Conservation (phyloP, 1,140 invertebrate species). For the Hylyphantes graminicola region DNA sequence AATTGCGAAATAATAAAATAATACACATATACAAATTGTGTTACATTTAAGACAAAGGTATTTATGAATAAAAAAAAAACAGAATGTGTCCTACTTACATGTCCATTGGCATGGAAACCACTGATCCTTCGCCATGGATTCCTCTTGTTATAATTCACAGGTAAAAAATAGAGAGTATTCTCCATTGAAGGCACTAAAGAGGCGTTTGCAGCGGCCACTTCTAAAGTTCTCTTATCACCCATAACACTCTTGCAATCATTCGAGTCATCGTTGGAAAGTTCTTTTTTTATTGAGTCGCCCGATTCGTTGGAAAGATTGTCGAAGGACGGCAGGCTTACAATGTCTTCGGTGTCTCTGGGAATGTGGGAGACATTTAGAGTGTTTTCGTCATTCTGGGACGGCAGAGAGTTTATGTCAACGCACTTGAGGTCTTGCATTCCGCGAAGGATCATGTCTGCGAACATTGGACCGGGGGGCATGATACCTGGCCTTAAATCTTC, state of each 20-base stretch:
- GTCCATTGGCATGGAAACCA: conserved; percentile 23
- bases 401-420: conserved; percentile 5
- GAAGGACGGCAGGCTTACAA: neutral
- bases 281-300: neutral
- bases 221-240: neutral
- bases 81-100: conserved; percentile 9
- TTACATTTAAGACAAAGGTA: neutral
- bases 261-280: neutral
- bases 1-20: neutral
- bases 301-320: neutral
- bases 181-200: conserved; percentile 47
- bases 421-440: conserved; percentile 27
- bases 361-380: conserved; percentile 1
- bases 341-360: conserved; percentile 10
- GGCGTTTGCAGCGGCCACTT: neutral
- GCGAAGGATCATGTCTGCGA: conserved; percentile 22
- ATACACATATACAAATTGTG: neutral
- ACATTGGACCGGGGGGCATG: conserved; percentile 4
- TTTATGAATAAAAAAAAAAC: neutral
- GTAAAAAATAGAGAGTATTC: conserved; percentile 43
- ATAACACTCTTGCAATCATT: conserved; percentile 1
- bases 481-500: conserved; percentile 38
- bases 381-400: conserved; percentile 16
- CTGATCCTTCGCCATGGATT: conserved; percentile 50
- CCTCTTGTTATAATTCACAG: conserved; percentile 42